Evolutionary conservation across 2,888 invertebrate genomes (phyloP).

Genomic region (Stenolophus ochropezus): DNA sequence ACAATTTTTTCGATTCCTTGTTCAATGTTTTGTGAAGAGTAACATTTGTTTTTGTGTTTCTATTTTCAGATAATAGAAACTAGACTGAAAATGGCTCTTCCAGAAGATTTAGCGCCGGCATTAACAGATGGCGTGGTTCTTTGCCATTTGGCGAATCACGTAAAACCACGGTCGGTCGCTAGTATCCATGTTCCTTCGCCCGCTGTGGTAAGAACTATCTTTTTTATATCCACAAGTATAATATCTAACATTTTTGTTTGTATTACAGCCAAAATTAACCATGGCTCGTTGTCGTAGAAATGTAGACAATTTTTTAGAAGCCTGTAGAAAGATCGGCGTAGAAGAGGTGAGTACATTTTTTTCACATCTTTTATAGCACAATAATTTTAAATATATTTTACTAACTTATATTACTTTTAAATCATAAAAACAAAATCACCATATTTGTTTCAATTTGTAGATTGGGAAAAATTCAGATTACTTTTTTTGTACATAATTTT

Average conservation of each 20-base stretch:
- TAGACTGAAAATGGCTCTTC: slow-evolving; percentile 91
- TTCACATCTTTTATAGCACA: no score
- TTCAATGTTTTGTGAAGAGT: no score
- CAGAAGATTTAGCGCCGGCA: slow-evolving; percentile 88
- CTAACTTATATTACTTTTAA: no score
- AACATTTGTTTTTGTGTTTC: no score
- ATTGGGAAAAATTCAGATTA: no score
- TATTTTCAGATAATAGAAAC: slow-evolving; percentile 88
- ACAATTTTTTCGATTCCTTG: no score
- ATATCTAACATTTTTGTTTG: slow-evolving; percentile 19
- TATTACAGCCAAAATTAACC: slow-evolving; percentile 91
- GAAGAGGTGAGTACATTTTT: slow-evolving; percentile 95
- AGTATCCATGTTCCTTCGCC: slow-evolving; percentile 97
- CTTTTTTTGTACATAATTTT: no score
- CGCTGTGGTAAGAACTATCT: slow-evolving; percentile 80
- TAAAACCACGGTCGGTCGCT: slow-evolving; percentile 91
- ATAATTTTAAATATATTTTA: no score
- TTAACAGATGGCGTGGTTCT: slow-evolving; percentile 94
- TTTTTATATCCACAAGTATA: neutral
- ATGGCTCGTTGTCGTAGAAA: slow-evolving; percentile 95
- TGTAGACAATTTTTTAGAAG: slow-evolving; percentile 96
- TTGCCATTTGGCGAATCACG: slow-evolving; percentile 95
- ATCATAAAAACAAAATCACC: no score
- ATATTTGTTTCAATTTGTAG: no score
- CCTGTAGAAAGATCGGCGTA: slow-evolving; percentile 94